phyloP scores from a whole-genome alignment of 2,888 invertebrate genomes.

The Graphium colonna region DNA sequence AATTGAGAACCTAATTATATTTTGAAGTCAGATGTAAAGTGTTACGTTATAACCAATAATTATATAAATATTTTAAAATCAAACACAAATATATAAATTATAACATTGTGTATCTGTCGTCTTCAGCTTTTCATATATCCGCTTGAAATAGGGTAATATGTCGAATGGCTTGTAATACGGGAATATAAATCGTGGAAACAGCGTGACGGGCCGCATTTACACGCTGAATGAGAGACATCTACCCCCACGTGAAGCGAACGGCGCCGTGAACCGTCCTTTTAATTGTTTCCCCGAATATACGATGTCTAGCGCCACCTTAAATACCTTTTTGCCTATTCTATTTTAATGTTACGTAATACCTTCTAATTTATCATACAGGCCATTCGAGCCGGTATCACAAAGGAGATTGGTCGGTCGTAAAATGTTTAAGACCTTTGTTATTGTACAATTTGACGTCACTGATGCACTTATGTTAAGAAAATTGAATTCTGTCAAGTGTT shows the following conservation, averaged over 20 bases:
- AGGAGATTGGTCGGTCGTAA: no score
- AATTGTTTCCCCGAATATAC: conserved; percentile 58
- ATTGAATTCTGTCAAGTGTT: no score
- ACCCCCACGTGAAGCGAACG: conserved; percentile 35
- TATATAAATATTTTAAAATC: no score
- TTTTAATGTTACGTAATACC: neutral
- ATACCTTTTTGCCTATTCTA: conserved; percentile 15
- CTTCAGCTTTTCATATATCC: conserved; percentile 37
- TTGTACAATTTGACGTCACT: no score
- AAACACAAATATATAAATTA: no score
- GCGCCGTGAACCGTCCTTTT: conserved; percentile 62
- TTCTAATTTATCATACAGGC: neutral
- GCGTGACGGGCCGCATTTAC: conserved; percentile 69
- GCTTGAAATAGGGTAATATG: conserved; percentile 55
- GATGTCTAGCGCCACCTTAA: conserved; percentile 34
- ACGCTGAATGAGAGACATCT: conserved; percentile 65
- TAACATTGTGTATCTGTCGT: neutral
- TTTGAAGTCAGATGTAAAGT: no score
- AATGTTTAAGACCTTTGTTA: no score
- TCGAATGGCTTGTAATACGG: conserved; percentile 77
- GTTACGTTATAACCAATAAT: no score
- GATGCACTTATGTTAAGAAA: no score
- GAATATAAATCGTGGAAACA: conserved; percentile 71
- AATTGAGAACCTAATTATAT: no score
- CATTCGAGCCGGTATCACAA: no score